Evolutionary conservation across 2,797 vertebrate species (phyloP).

Genomic region (Apogon hyalosoma): DNA sequence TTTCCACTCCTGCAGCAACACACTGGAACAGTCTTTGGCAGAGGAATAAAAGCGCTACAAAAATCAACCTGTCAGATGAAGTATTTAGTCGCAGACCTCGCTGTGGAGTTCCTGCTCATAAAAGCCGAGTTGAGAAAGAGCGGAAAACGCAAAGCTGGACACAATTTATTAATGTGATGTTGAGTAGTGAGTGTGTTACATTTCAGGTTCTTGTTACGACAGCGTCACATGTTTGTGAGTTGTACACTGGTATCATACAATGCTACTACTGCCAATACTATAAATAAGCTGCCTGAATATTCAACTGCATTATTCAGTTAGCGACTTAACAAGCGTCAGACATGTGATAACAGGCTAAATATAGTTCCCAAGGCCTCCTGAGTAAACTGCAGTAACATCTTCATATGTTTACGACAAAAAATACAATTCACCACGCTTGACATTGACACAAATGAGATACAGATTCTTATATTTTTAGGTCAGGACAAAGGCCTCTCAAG

Average conservation of each 20-base stretch:
- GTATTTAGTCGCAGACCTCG: constrained; percentile 40
- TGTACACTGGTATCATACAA: not conserved
- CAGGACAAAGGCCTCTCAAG: not conserved
- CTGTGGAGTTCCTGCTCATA: constrained; percentile 16
- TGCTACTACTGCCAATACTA: constrained; percentile 22
- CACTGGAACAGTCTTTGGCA: constrained; percentile 50
- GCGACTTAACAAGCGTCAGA: constrained; percentile 49
- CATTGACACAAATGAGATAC: constrained; percentile 8
- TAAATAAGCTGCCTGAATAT: constrained; percentile 47
- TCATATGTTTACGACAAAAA: constrained; percentile 29
- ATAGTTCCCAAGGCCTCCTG: constrained; percentile 27
- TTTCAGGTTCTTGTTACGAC: constrained; percentile 8
- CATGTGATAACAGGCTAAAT: constrained; percentile 61
- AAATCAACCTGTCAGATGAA: constrained; percentile 53
- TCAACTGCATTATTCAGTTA: constrained; percentile 51
- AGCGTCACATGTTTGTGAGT: constrained; percentile 16
- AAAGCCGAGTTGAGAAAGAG: constrained; percentile 9
- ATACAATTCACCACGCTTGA: not conserved
- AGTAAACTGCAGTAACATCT: constrained; percentile 32
- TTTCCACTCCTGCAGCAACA: constrained; percentile 72
- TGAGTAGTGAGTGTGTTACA: not conserved
- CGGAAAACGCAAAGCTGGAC: not conserved
- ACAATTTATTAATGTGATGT: not conserved
- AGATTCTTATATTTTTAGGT: not conserved
- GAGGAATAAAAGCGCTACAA: constrained; percentile 34